Evolutionary conservation across 1,140 invertebrate genomes (phyloP).

Genomic region (Bombus fervidus): DNA sequence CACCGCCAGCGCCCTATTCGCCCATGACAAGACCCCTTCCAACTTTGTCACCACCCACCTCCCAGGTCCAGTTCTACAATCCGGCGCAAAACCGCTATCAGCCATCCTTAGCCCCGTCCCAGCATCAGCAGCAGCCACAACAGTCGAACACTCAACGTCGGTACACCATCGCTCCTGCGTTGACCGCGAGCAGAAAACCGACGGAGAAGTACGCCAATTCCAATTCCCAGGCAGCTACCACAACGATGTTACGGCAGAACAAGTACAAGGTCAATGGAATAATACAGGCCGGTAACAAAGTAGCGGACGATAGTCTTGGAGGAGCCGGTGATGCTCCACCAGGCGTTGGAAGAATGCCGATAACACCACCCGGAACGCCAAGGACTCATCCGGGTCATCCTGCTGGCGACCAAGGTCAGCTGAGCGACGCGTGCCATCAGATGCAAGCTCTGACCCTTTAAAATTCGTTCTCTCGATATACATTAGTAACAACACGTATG

Average conservation of each 20-base stretch:
- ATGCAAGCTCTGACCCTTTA: slow-evolving; percentile 78
- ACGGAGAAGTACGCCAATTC: slow-evolving; percentile 64
- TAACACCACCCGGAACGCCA: slow-evolving; percentile 77
- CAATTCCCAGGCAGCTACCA: slow-evolving; percentile 33
- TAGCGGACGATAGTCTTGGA: slow-evolving; percentile 66
- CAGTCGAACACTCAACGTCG: slow-evolving; percentile 48
- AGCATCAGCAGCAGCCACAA: slow-evolving; percentile 55
- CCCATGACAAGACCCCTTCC: slow-evolving; percentile 75
- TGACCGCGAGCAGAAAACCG: slow-evolving; percentile 57
- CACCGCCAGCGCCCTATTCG: slow-evolving; percentile 74
- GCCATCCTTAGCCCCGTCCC: slow-evolving; percentile 56
- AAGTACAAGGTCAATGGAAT: slow-evolving; percentile 79
- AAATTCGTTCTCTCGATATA: slow-evolving; percentile 42
- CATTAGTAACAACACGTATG: not conserved
- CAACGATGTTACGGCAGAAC: slow-evolving; percentile 66
- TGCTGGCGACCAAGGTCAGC: slow-evolving; percentile 71
- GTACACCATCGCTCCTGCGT: slow-evolving; percentile 43
- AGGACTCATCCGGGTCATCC: slow-evolving; percentile 58
- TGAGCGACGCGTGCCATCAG: slow-evolving; percentile 79
- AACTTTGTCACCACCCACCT: slow-evolving; percentile 77
- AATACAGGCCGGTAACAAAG: slow-evolving; percentile 62
- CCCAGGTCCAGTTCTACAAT: slow-evolving; percentile 78
- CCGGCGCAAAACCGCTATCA: slow-evolving; percentile 72
- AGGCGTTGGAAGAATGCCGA: slow-evolving; percentile 66
- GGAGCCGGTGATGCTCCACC: slow-evolving; percentile 75